phyloP scores from a whole-genome alignment of 1,140 invertebrate species.

The Amphibalanus amphitrite region DNA sequence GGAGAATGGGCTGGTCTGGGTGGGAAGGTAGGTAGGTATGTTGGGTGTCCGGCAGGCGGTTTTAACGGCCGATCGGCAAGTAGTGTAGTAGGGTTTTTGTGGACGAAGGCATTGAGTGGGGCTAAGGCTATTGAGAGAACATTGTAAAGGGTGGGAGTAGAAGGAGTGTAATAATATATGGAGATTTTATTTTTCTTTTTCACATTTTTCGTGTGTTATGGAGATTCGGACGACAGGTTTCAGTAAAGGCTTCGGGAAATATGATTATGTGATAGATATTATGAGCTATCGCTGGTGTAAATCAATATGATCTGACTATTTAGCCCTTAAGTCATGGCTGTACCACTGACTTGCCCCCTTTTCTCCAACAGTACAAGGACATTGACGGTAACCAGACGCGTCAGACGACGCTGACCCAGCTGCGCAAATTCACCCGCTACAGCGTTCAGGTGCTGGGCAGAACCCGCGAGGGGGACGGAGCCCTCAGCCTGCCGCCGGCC shows the following conservation, averaged over 20 bases:
- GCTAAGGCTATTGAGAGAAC: too few species aligned
- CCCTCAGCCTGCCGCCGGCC: constrained; percentile 59
- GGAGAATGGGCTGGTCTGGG: too few species aligned
- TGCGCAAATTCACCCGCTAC: constrained; percentile 86
- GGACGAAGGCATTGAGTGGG: constrained; percentile 58
- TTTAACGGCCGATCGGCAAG: neutral
- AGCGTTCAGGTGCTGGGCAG: constrained; percentile 82
- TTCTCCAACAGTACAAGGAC: constrained; percentile 58
- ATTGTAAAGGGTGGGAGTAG: constrained; percentile 1
- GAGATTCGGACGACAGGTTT: too few species aligned
- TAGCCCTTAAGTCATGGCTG: too few species aligned
- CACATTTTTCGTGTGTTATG: too few species aligned
- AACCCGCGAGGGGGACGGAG: constrained; percentile 83
- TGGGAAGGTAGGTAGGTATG: neutral
- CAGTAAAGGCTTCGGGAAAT: too few species aligned
- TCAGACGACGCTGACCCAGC: constrained; percentile 68
- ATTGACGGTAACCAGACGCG: constrained; percentile 73
- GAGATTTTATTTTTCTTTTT: too few species aligned
- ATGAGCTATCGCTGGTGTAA: too few species aligned
- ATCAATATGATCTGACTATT: too few species aligned
- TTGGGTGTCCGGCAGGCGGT: neutral
- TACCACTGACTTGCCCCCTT: too few species aligned
- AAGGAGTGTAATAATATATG: too few species aligned
- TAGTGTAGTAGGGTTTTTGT: constrained; percentile 4
- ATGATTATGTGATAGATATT: too few species aligned